A percentile compares a stretch with the other conserved stretches of the same genome.
These are phyloP conservation scores for Oreortyx pictus DNA, from an alignment of 2,797 vertebrate genomes.

Conservation along the genomic window DNA sequence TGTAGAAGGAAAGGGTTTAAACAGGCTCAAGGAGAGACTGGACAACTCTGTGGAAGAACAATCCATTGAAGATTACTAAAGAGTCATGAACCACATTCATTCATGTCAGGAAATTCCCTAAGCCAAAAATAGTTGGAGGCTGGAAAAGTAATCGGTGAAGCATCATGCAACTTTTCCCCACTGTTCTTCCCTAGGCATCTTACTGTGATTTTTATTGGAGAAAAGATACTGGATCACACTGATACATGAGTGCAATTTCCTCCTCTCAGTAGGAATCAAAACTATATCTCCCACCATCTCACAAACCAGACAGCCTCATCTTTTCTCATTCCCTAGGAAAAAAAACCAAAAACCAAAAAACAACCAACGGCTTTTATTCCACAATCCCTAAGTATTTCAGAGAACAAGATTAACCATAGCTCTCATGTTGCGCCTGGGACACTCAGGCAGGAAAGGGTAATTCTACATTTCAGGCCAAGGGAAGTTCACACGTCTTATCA, in stretches of 20 bases:
- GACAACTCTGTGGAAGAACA: not conserved
- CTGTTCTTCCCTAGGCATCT: not conserved
- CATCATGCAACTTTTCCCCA: not conserved
- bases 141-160: slow-evolving; percentile 11
- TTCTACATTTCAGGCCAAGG: not conserved
- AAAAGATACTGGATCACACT: not conserved
- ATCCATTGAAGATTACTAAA: not conserved
- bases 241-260: not conserved
- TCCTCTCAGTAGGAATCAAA: not conserved
- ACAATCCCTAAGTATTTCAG: not conserved
- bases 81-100: not conserved
- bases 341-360: not conserved
- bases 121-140: slow-evolving; percentile 11
- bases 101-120: slow-evolving; percentile 34
- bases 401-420: not conserved
- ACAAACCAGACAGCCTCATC: not conserved
- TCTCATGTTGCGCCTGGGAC: not conserved
- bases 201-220: not conserved
- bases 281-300: not conserved
- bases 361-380: not conserved
- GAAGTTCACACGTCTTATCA: not conserved
- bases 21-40: not conserved
- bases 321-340: not conserved
- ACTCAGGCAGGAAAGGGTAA: not conserved
- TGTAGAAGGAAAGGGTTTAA: not conserved